Percentiles rank a stretch among this genome's conserved stretches.
Conservation (phyloP, 2,888 invertebrate species). For the Andricus curvator region DNA sequence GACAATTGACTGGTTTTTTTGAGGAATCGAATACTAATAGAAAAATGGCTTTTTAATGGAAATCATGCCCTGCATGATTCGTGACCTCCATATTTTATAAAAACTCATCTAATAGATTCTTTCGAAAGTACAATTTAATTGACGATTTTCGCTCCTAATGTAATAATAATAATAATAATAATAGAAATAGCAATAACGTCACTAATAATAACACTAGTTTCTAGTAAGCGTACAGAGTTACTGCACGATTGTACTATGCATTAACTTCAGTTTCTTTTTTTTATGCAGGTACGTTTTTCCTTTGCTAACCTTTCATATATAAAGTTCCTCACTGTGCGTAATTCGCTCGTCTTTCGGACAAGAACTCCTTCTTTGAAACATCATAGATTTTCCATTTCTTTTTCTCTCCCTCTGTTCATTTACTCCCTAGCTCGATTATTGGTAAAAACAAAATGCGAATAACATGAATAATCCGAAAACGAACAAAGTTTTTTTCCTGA, state of each 20-base stretch:
- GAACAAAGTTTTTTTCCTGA: background rate
- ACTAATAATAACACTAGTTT: constrained; percentile 61
- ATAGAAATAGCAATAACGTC: constrained; percentile 51
- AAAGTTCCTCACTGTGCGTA: background rate
- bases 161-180: constrained; percentile 55
- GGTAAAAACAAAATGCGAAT: constrained; percentile 23
- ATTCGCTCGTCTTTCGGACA: background rate
- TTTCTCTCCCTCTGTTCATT: background rate
- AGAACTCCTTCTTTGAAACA: background rate
- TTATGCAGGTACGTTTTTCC: constrained; percentile 64
- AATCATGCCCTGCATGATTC: constrained; percentile 34
- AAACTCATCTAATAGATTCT: constrained; percentile 17
- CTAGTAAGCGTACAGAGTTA: constrained; percentile 62
- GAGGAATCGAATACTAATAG: constrained; percentile 10
- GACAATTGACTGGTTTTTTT: constrained; percentile 30
- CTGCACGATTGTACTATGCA: constrained; percentile 43
- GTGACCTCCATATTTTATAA: constrained; percentile 20
- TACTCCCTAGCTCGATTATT: background rate
- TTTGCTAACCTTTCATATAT: background rate
- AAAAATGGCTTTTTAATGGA: background rate
- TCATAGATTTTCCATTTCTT: background rate
- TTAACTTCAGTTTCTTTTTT: constrained; percentile 52
- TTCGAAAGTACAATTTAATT: constrained; percentile 14
- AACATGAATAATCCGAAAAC: background rate
- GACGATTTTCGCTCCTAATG: background rate